phyloP scores from a whole-genome alignment of 2,113 vertebrate species.

The Sialia sialis region DNA sequence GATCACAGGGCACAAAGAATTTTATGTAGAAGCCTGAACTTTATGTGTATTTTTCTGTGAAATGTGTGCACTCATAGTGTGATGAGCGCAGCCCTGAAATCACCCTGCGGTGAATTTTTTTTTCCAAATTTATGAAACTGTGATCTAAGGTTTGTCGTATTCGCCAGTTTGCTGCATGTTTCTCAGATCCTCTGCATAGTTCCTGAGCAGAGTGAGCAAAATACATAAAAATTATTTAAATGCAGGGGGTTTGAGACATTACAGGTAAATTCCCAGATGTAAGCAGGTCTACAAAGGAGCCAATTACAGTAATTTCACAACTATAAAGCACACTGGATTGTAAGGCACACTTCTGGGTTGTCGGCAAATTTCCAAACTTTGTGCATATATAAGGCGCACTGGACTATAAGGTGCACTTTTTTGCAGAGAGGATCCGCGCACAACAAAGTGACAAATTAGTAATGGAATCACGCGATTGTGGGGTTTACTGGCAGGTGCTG shows the following conservation, averaged over 20 bases:
- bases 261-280: background rate
- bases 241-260: fast-evolving
- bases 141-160: background rate
- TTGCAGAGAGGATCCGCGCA: no score
- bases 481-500: no score
- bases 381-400: no score
- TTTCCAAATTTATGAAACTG: background rate
- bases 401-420: no score
- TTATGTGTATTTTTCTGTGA: background rate
- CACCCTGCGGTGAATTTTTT: background rate
- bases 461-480: no score
- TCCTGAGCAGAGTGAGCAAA: background rate
- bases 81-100: background rate
- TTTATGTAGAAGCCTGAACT: background rate
- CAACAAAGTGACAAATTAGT: no score
- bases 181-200: background rate
- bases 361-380: no score
- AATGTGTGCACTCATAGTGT: fast-evolving
- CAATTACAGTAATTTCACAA: no score
- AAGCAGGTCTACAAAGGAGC: background rate
- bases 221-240: background rate
- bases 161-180: background rate
- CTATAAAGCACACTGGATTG: no score
- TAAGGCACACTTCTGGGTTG: no score
- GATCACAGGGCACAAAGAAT: background rate